Base-by-base conservation (phyloP, 2,113 vertebrate species). In the Nycticryphes semicollaris region DNA sequence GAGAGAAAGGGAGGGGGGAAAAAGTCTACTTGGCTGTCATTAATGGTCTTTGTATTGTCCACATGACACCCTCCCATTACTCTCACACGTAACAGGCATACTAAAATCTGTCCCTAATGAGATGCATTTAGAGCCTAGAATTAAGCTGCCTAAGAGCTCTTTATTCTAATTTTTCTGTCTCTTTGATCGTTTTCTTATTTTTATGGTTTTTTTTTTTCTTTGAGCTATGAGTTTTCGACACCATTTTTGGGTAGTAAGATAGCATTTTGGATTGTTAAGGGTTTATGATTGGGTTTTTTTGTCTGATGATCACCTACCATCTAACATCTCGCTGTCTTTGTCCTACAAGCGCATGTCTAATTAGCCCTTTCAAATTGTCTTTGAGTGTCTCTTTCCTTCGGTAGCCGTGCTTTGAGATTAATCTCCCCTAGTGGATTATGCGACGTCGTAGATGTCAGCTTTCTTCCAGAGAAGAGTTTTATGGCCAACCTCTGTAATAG, bases 331-430 rank as follows among this genome's bases (percentile, higher is more conserved):
- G 10, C 0, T 60, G 13, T 76, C 22, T 74, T 87, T 72, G 16
- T 79, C 10, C 7, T 54, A 12, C 57, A 43, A 35, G 28, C 28
- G 50, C 0, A 0, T 67, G 14, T 2, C 8, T 75, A 14, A 16
- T 50, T 30, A 87, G 23, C 22, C 23, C 17, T 94, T 89, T 69
- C 16, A 48, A 13, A 56, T 69, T 60, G 13, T 60, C 20, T 60
- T 16, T 37, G 27, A 67, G 12, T 19, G 4, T 77, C 19, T 74
- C 18, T 72, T 80, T 68, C n/a, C 22, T 59, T 60, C 39, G 59
- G 19, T 57, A 37, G 35, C 45, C 57, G 9, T 70, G 15, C 50
- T 84, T 74, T 59, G 60, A 47, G 35, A 30, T 77, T 48, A 22
- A 15, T 90, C 37, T 83, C 45, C 4, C 2, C 6, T 41, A 20